Evolutionary conservation across 2,888 invertebrate genomes (phyloP).

Genomic region (Stenurella melanura): DNA sequence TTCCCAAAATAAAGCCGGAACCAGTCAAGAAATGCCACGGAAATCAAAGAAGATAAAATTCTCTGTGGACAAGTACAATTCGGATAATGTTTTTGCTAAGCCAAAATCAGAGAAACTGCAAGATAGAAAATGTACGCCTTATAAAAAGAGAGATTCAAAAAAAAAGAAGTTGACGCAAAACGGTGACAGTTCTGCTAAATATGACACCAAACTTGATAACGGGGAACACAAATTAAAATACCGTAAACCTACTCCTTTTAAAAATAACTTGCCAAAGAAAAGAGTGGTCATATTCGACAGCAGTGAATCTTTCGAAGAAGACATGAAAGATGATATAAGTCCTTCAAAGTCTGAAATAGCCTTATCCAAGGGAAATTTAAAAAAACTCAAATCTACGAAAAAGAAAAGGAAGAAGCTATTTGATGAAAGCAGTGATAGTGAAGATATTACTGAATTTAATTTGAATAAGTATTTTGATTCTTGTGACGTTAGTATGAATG

Average conservation of each 20-base stretch:
- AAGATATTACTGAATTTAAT: conserved; percentile 29
- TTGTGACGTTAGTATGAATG: conserved; percentile 43
- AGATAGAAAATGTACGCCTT: conserved; percentile 14
- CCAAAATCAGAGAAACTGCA: conserved; percentile 18
- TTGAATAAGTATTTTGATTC: conserved; percentile 41
- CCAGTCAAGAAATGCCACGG: conserved; percentile 23
- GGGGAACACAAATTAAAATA: not conserved
- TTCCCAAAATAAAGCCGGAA: not conserved
- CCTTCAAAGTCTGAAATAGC: conserved; percentile 35
- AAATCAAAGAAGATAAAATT: conserved; percentile 42
- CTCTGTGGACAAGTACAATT: conserved; percentile 17
- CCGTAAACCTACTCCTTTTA: conserved; percentile 10
- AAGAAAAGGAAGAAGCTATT: not conserved
- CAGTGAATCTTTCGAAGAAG: conserved; percentile 31
- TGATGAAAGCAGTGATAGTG: conserved; percentile 14
- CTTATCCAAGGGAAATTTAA: not conserved
- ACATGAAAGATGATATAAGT: conserved; percentile 10
- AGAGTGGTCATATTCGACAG: conserved; percentile 32
- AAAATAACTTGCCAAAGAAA: conserved; percentile 15
- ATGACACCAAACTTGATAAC: not conserved
- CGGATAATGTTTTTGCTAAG: conserved; percentile 19
- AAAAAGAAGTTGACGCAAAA: not conserved
- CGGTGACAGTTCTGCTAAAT: conserved; percentile 1
- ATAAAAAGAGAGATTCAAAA: not conserved
- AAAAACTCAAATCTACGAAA: conserved; percentile 12